phyloP scores from a whole-genome alignment of 2,888 invertebrate genomes.

The Drosophila kambysellisi region DNA sequence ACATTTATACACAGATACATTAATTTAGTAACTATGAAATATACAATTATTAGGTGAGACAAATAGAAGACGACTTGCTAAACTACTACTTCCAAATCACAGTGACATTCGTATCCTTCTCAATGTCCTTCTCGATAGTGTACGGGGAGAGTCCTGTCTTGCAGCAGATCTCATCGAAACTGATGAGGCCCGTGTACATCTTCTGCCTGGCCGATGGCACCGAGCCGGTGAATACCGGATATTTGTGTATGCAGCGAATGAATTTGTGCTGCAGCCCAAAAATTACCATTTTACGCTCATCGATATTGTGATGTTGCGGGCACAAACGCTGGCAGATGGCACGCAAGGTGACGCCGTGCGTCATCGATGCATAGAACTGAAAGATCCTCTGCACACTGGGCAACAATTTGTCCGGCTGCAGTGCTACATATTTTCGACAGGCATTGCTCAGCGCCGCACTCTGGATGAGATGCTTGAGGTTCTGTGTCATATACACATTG shows the following conservation, averaged over 20 bases:
- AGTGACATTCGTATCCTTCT: conserved; percentile 92
- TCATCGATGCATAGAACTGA: conserved; percentile 89
- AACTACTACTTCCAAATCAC: conserved; percentile 92
- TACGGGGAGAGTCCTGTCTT: conserved; percentile 90
- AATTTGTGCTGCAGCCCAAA: conserved; percentile 87
- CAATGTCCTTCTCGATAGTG: conserved; percentile 92
- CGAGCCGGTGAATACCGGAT: conserved; percentile 86
- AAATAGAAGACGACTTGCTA: conserved; percentile 3
- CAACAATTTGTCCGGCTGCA: conserved; percentile 79
- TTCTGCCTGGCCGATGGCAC: conserved; percentile 86
- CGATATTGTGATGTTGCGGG: conserved; percentile 86
- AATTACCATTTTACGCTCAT: conserved; percentile 86
- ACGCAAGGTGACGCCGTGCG: conserved; percentile 89
- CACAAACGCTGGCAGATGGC: conserved; percentile 89
- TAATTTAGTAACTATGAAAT: background rate
- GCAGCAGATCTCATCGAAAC: conserved; percentile 96
- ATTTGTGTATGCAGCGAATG: conserved; percentile 87
- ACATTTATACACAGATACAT: background rate
- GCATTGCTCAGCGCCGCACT: conserved; percentile 89
- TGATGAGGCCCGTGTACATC: conserved; percentile 92
- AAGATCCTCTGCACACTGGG: conserved; percentile 84
- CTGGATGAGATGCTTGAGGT: conserved; percentile 89
- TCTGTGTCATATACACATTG: conserved; percentile 93
- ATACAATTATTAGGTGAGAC: background rate
- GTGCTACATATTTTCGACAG: conserved; percentile 87